Conservation (phyloP, 2,888 invertebrate species). For the Anagyrus pseudococci region DNA sequence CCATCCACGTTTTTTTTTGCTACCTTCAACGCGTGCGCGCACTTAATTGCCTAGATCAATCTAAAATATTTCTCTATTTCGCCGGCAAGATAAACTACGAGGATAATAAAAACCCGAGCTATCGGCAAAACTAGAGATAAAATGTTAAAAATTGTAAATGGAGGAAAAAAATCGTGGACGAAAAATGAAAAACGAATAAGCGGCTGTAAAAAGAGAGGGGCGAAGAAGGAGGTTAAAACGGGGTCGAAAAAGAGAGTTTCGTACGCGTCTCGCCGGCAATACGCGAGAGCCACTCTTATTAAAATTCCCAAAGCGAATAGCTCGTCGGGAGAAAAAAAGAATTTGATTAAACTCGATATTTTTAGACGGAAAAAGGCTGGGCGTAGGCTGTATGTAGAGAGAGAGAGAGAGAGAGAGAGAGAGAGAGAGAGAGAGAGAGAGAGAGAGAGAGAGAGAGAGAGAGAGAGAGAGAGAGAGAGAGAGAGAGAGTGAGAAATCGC, state of each 20-base stretch:
- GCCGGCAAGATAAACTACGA: no score
- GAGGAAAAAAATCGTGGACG: neutral
- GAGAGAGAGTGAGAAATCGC: conserved; percentile 20
- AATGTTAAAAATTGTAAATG: no score
- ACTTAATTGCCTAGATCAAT: no score
- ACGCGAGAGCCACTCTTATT: conserved; percentile 8
- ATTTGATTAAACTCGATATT: conserved; percentile 20
- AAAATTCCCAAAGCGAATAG: conserved; percentile 22
- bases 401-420: conserved; percentile 4
- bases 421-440: conserved; percentile 11
- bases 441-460: conserved; percentile 5
- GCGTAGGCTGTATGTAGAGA: no score
- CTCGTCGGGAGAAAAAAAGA: neutral
- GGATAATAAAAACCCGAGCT: no score
- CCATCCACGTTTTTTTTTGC: no score
- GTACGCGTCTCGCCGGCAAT: neutral
- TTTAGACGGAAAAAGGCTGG: no score
- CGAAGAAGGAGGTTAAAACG: no score
- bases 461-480: conserved; percentile 3
- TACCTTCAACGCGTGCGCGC: no score
- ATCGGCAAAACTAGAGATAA: no score
- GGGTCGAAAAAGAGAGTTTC: neutral
- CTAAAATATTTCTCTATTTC: no score
- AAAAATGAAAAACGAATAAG: neutral
- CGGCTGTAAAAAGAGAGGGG: no score